Evolutionary conservation across 92 coral and sea anemone genomes (phyloP), one percentile per base, ranked within the genome.

Genomic region (Zoanthus sociatus): DNA sequence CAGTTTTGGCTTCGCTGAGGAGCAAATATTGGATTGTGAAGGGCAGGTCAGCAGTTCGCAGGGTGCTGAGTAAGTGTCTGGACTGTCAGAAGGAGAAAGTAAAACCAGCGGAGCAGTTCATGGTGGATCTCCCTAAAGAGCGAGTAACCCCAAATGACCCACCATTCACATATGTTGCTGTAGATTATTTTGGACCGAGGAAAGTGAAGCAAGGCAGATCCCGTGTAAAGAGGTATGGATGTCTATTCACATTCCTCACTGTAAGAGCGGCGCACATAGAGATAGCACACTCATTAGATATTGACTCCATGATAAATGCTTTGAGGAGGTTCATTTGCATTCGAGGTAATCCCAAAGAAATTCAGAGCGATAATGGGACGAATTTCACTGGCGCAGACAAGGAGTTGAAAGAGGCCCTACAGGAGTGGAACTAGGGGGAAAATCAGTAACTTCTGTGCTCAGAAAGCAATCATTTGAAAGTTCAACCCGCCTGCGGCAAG

Each of bases 231-330:
- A 70, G 91, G n/a, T 87, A 88, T 7, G 93, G 93, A 1, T 93
- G 91, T 68, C 82, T 93, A 10, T 93, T 93, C 47, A 88, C 91
- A 0, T 93, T 92, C 70, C 69, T 91, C n/a, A 77, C 69, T 18
- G 61, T 83, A 42, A 83, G 91, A 30, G 93, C 93, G 30, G 88
- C 88, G 33, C 93, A 93, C 70, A 72, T 84, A 12, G 91, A 90
- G 75, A 73, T 92, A 12, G 87, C 86, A 2, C 87, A 93, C 77
- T 81, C 78, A 17, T 26, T 88, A 77, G 64, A 83, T 31, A 73
- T 93, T 0, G 91, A 89, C 54, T 91, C 96, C 4, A 67, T 93
- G 84, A 78, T 91, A 0, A 87, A 93, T 45, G 94, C 91, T 8
- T 82, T 93, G 31, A 56, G 64, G 16, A 56, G 26, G 26, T 26